Evolutionary conservation across 2,888 invertebrate species (phyloP), one percentile per base, ranked within the genome.

Genomic region (Oxystoma pomonae): DNA sequence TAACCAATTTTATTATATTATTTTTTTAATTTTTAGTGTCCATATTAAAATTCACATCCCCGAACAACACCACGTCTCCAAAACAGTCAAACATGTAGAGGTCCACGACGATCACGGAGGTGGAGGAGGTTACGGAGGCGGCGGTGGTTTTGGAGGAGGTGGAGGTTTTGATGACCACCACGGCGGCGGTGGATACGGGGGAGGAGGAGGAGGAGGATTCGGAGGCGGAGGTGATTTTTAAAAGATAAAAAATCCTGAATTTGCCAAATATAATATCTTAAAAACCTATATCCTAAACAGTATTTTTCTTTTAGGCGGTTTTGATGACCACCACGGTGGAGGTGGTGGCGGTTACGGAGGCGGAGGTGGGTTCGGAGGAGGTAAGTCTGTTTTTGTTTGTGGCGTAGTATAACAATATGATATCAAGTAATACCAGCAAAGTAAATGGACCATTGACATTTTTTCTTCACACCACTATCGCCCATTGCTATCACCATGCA

Each of bases 41-140:
- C 35, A 35, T 12, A 35, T 35, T 7, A 35, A 35, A 35, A 35
- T 35, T 7, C 35, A 35, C 35, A 3, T 35, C 12, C 35, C 35
- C 35, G 35, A 35, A 12, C 5, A 35, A 35, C 12, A 3, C 3
- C 35, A 35, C 35, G 35, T 35, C 35, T 35, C 35, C 35, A 35
- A 35, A 35, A 35, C 35, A 35, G 35, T 35, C 35, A 35, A 35
- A 35, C 35, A 35, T 35, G 35, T 35, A 35, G 35, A 35, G 35
- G 35, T 35, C 35, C 35, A 35, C 35, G 35, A 35, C 12, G 35
- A 35, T 12, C 35, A 59, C 50, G 66, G 67, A 57, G 61, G 61
- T 2, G 64, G 64, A 57, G 61, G 64, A 17, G 66, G 66, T 51
- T 59, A 52, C 35, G 66, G 66, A 49, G 64, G 64, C 56, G 66